These are phyloP conservation scores for Napeogenes sylphis DNA, from an alignment of 2,888 invertebrate species.

Conservation along the genomic window DNA sequence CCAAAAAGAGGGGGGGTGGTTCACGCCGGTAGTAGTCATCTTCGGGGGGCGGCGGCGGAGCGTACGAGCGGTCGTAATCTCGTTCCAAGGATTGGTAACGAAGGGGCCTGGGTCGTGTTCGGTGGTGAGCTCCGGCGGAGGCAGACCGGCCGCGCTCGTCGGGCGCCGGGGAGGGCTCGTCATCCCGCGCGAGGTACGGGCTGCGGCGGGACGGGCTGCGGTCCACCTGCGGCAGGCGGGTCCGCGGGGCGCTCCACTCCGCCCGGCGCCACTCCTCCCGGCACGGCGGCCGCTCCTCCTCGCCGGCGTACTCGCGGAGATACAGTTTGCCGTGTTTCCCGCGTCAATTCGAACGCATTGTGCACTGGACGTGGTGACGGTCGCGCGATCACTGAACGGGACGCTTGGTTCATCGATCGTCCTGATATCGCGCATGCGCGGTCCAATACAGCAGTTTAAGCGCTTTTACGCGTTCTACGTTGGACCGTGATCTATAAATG, in stretches of 20 bases:
- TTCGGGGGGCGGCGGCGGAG: conserved; percentile 88
- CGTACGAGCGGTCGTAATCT: conserved; percentile 91
- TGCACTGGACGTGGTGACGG: conserved; percentile 67
- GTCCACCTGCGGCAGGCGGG: conserved; percentile 90
- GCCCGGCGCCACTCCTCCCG: conserved; percentile 75
- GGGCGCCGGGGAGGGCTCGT: conserved; percentile 89
- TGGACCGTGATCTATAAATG: conserved; percentile 23
- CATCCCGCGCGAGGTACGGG: conserved; percentile 86
- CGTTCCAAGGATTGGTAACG: conserved; percentile 87
- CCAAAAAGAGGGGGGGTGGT: conserved; percentile 83
- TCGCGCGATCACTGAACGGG: conserved; percentile 72
- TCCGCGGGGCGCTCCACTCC: conserved; percentile 76
- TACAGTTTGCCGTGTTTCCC: conserved; percentile 75
- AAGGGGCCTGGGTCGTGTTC: conserved; percentile 87
- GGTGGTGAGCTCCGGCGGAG: conserved; percentile 83
- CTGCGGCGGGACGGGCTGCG: conserved; percentile 92
- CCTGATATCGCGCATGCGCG: conserved; percentile 47
- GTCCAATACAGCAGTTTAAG: conserved; percentile 51
- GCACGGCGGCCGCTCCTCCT: conserved; percentile 75
- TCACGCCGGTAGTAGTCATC: conserved; percentile 78
- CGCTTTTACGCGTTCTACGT: conserved; percentile 35
- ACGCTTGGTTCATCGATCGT: conserved; percentile 62
- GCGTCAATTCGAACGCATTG: conserved; percentile 69
- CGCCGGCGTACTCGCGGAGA: conserved; percentile 77
- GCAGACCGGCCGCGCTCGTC: conserved; percentile 88